phyloP scores from a whole-genome alignment of 2,113 vertebrate genomes.

The Varanus salvator region DNA sequence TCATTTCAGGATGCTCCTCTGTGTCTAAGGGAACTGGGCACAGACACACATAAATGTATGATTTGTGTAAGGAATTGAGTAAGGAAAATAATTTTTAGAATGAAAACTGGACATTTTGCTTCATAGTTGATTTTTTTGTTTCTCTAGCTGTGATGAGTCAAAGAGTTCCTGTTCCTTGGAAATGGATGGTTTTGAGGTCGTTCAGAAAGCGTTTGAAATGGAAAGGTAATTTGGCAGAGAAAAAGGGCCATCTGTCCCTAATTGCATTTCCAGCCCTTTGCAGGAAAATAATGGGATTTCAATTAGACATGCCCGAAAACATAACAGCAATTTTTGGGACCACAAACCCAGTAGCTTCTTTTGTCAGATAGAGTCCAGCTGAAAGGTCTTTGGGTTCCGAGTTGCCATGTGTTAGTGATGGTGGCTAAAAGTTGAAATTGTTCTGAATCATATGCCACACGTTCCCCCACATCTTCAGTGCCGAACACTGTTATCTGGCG shows the following conservation, averaged over 20 bases:
- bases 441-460: background rate
- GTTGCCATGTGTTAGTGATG: background rate
- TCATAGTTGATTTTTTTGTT: conserved; percentile 40
- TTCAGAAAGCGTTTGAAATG: conserved; percentile 43
- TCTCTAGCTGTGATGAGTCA: conserved; percentile 44
- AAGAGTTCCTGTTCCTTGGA: conserved; percentile 32
- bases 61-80: background rate
- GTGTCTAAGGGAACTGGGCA: background rate
- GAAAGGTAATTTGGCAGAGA: conserved; percentile 62
- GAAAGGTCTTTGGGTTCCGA: background rate
- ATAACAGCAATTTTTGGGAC: conserved; percentile 2
- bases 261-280: background rate
- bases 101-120: background rate
- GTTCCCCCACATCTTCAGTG: background rate
- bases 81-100: background rate
- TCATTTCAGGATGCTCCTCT: background rate
- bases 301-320: conserved; percentile 31
- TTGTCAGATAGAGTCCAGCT: background rate
- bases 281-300: background rate
- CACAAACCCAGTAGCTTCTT: background rate
- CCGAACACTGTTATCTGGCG: background rate
- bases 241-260: conserved; percentile 7
- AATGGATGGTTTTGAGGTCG: background rate
- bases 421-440: conserved; percentile 2
- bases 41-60: background rate